phyloP scores from a whole-genome alignment of 1,140 invertebrate genomes.

The Calycopis cecrops region DNA sequence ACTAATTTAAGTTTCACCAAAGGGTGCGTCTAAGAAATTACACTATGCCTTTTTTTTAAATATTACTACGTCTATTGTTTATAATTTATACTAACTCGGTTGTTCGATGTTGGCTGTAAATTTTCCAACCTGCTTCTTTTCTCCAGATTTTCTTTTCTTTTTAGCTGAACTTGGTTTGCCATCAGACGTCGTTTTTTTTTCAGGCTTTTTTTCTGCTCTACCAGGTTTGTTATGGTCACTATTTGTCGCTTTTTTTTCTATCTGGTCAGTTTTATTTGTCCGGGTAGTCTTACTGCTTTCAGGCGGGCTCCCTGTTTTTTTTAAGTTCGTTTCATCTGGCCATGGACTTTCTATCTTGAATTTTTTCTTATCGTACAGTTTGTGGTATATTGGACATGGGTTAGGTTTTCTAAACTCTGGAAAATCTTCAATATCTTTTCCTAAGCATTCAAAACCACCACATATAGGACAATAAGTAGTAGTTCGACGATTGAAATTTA shows the following conservation, averaged over 20 bases:
- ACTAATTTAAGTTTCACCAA: too few species aligned
- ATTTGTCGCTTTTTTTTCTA: too few species aligned
- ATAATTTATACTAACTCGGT: slow-evolving; percentile 34
- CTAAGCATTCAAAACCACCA: slow-evolving; percentile 60
- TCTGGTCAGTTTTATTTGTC: too few species aligned
- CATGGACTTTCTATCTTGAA: slow-evolving; percentile 48
- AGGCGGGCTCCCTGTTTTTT: too few species aligned
- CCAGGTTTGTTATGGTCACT: too few species aligned
- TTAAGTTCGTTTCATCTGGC: slow-evolving; percentile 34
- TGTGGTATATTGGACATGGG: slow-evolving; percentile 65
- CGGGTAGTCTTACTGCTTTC: too few species aligned
- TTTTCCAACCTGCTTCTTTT: slow-evolving; percentile 48
- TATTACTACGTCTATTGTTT: too few species aligned
- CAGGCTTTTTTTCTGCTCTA: slow-evolving; percentile 13
- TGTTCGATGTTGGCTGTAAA: slow-evolving; percentile 45
- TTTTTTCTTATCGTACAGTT: slow-evolving; percentile 57
- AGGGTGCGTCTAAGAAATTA: too few species aligned
- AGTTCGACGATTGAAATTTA: slow-evolving; percentile 54
- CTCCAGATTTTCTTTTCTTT: neutral
- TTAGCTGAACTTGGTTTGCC: slow-evolving; percentile 38
- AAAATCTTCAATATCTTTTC: slow-evolving; percentile 47
- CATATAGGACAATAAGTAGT: slow-evolving; percentile 62
- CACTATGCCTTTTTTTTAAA: too few species aligned
- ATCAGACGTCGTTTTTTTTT: slow-evolving; percentile 30
- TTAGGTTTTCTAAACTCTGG: slow-evolving; percentile 53